Conservation (phyloP, 30 jellyfish, hydroid and myxozoan genomes). For the Phacellophora camtschatica region DNA sequence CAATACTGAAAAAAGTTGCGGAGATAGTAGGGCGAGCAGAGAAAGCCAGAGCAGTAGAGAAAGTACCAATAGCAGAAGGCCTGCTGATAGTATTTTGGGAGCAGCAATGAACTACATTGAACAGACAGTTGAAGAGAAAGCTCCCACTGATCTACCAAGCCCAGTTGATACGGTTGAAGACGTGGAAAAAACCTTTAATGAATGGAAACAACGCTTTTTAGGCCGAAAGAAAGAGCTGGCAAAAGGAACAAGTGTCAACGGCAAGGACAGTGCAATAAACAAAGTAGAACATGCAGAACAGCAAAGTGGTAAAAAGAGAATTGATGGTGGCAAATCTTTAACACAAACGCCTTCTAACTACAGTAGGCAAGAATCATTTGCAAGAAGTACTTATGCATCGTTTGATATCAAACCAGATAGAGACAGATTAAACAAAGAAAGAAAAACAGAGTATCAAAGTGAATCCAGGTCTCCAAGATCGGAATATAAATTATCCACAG, state of each 20-base stretch:
- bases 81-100: slow-evolving; percentile 48
- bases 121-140: neutral
- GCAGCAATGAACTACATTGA: slow-evolving; percentile 41
- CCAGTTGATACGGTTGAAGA: neutral
- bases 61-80: neutral
- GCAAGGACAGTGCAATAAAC: too few relatives aligned
- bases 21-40: neutral
- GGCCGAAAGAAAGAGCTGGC: neutral
- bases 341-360: neutral
- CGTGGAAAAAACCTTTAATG: neutral
- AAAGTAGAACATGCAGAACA: too few relatives aligned
- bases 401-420: neutral
- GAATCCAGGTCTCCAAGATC: neutral
- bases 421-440: too few relatives aligned
- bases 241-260: too few relatives aligned
- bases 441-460: neutral
- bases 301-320: too few relatives aligned
- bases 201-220: neutral
- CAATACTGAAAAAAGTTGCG: neutral
- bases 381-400: neutral
- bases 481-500: neutral
- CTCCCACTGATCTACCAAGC: neutral
- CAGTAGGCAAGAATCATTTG: neutral
- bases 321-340: neutral
- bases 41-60: neutral